A percentile compares a stretch with the other conserved stretches of the same genome.
Evolutionary conservation across 2,113 vertebrate species (phyloP).

Genomic region (Gracilinanus agilis): DNA sequence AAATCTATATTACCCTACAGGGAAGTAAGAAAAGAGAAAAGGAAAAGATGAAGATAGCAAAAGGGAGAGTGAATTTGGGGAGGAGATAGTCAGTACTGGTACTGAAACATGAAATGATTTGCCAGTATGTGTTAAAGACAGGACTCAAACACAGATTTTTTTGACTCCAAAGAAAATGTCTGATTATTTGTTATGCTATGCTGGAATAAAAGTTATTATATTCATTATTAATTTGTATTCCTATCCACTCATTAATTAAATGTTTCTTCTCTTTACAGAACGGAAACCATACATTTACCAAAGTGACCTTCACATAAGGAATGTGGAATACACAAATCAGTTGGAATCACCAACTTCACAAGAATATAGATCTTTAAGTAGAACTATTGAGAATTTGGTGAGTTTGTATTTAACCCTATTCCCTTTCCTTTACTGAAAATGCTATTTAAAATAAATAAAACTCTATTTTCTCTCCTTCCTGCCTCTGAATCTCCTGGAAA

Average conservation of each 20-base stretch:
- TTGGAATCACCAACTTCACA: constrained; percentile 82
- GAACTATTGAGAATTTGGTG: constrained; percentile 85
- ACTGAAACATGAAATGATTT: not conserved
- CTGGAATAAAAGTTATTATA: not conserved
- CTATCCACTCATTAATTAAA: not conserved
- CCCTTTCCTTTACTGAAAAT: constrained; percentile 24
- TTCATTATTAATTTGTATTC: not conserved
- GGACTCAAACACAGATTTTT: not conserved
- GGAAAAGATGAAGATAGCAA: no score
- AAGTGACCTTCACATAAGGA: constrained; percentile 80
- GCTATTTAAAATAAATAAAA: constrained; percentile 10
- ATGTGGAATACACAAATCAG: constrained; percentile 77
- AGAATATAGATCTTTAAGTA: constrained; percentile 80
- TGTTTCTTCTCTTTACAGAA: constrained; percentile 78
- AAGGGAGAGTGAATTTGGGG: no score
- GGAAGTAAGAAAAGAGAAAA: no score
- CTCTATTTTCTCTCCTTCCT: not conserved
- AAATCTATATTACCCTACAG: no score
- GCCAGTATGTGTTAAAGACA: not conserved
- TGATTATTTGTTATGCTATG: not conserved
- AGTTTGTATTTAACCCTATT: constrained; percentile 61
- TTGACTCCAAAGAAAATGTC: not conserved
- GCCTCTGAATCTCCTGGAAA: not conserved
- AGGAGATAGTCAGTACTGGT: not conserved
- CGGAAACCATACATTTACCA: constrained; percentile 84